Evolutionary conservation across 1,140 invertebrate species (phyloP), one percentile per base, ranked within the genome.

Genomic region (Wasmannia auropunctata): DNA sequence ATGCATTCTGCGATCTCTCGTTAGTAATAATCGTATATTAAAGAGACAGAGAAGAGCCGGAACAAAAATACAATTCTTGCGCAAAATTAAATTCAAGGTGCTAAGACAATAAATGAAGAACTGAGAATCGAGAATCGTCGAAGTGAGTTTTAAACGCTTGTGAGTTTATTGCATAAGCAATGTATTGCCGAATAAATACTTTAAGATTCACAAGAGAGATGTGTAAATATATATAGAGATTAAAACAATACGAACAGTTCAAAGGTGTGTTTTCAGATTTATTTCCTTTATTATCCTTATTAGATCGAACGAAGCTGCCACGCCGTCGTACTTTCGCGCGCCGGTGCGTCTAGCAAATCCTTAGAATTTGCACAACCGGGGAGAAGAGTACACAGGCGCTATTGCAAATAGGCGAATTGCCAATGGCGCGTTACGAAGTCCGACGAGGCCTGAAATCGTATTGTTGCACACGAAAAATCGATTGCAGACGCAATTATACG

Each of bases 391-490:
- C 10, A 79, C 31, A 49, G 37, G 58, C 40, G 11, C 37, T 43
- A 62, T 62, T 62, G 25, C 56, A 54, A 77, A 63, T 43, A 63
- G 62, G 76, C 43, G 43, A 80, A 34, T 22, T 79, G 60, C 60
- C 76, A 51, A 80, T 80, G 60, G 62, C 43, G 76, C 62, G 14
- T 80, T 80, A 37, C 76, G 76, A 69, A 69, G 49, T 54, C 65
- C 16, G 54, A 60, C 34, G 51, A 34, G 34, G 74, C 54, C 46
- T 69, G 76, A 37, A 34, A 69, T 80, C 76, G 31, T 34, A 80
- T 67, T 80, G 76, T 80, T 69, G 62, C 37, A 10, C 37, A 56
- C 8, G 65, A 72, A 72, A 72, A 81, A 72, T 56, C 51, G 51
- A 56, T 72, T 81, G 79, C 25, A 28, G 14, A 16, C 22, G 31